phyloP scores from a whole-genome alignment of 2,888 invertebrate genomes.

The Caenorhabditis imperialis region DNA sequence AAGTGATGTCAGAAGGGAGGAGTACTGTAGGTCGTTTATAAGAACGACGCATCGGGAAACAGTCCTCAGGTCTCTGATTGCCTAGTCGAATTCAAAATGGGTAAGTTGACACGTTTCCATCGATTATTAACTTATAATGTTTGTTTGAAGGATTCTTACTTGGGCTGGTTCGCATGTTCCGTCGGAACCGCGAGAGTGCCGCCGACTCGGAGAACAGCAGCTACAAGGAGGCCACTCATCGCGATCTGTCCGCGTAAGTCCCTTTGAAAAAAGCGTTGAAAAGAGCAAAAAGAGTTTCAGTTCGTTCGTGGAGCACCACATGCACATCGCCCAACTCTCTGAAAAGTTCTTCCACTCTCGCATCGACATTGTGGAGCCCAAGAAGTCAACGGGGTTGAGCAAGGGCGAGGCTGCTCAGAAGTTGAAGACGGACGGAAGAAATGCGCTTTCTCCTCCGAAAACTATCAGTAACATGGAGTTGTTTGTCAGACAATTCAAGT shows the following conservation, averaged over 20 bases:
- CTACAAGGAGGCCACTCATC: conserved; percentile 24
- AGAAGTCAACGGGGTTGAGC: conserved; percentile 60
- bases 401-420: conserved; percentile 49
- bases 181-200: conserved; percentile 11
- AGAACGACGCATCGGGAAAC: neutral
- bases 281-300: conserved; percentile 13
- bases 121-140: neutral
- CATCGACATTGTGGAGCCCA: conserved; percentile 56
- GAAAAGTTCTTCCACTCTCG: conserved; percentile 63
- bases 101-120: conserved; percentile 5
- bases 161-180: conserved; percentile 33
- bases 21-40: conserved; percentile 39
- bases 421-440: conserved; percentile 63
- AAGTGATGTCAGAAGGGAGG: conserved; percentile 28
- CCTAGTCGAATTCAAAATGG: conserved; percentile 24
- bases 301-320: conserved; percentile 67
- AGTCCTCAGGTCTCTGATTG: conserved; percentile 5
- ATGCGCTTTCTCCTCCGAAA: conserved; percentile 69
- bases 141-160: conserved; percentile 34
- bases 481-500: conserved; percentile 70
- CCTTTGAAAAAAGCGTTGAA: neutral
- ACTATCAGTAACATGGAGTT: conserved; percentile 66
- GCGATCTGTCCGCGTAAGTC: conserved; percentile 33
- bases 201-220: conserved; percentile 17
- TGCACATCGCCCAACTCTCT: conserved; percentile 63